Conservation (phyloP, 2,113 vertebrate genomes). For the Colinus virginianus region DNA sequence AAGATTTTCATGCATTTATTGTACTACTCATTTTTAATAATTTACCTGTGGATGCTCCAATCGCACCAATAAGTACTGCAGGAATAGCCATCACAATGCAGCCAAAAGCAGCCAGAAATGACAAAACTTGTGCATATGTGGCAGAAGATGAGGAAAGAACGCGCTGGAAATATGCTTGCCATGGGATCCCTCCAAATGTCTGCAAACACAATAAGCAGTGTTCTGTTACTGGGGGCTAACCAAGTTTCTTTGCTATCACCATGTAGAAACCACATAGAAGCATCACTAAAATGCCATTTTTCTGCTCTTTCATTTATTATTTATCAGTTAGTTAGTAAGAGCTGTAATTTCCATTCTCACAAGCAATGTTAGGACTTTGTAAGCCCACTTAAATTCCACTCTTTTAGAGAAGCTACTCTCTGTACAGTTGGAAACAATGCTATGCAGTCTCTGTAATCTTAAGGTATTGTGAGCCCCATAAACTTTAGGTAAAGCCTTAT, state of each 20-base stretch:
- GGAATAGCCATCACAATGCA: constrained; percentile 96
- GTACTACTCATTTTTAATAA: neutral
- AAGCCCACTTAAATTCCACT: neutral
- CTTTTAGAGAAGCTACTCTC: neutral
- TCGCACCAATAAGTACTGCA: constrained; percentile 92
- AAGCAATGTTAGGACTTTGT: neutral
- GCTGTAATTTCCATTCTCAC: neutral
- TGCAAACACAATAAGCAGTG: constrained; percentile 60
- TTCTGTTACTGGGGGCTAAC: neutral
- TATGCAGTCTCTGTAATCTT: neutral
- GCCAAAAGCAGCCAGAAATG: constrained; percentile 94
- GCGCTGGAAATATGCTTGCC: constrained; percentile 98
- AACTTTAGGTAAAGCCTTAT: neutral
- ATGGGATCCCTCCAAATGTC: constrained; percentile 96
- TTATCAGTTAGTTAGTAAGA: neutral
- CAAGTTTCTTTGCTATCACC: neutral
- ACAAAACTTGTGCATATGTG: constrained; percentile 96
- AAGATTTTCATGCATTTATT: neutral
- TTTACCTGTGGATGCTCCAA: constrained; percentile 95
- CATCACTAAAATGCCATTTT: neutral
- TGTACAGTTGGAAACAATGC: neutral
- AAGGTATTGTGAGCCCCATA: neutral
- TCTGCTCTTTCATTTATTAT: neutral
- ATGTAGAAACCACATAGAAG: neutral
- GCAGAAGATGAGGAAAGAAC: constrained; percentile 98